Base-by-base conservation (phyloP, 1,140 invertebrate genomes). In the Steinernema feltiae region DNA sequence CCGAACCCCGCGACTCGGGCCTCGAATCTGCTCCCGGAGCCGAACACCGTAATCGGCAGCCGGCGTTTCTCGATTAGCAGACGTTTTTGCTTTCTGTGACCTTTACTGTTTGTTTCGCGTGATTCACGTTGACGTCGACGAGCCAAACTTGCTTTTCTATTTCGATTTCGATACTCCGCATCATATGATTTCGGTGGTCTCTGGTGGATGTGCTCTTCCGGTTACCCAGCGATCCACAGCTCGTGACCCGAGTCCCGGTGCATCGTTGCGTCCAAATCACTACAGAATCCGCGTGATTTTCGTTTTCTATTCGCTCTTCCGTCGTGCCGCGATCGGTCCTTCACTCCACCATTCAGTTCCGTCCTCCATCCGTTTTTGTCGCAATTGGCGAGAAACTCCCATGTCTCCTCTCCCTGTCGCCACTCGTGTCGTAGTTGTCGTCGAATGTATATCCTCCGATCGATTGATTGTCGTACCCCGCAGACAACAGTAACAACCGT, bases 101-200 rank as follows among this genome's bases (percentile, higher is more conserved):
- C 53, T n/a, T 63, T 15, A 63, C 53, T 63, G 53, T 63, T 63
- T 63, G 53, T 63, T 63, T 63, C 53, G 53, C 53, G 53, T 63
- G 53, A 63, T 63, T 63, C 53, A 63, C 53, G 12, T 7, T 63
- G 53, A 63, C 53, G 53, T 63, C 53, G 53, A 41, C 7, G 53
- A 63, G 53, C 24, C 53, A 63, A 63, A 63, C 53, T 63, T 63
- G 53, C 53, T 63, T 63, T 63, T 21, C 53, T 7, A 41, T 41
- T 18, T 41, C 35, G 35, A 27, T 27, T 27, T n/a, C 53, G 53
- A 27, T 7, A 27, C 53, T 63, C 53, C 53, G 53, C 53, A 63
- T 63, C 53, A 63, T 63, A 63, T 63, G 53, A 63, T 63, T 7
- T 63, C 15, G 53, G 2, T 21, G 53, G 53, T 63, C 53, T 63